Conservation (phyloP, 2,888 invertebrate species). For the Microdon myrmicae region DNA sequence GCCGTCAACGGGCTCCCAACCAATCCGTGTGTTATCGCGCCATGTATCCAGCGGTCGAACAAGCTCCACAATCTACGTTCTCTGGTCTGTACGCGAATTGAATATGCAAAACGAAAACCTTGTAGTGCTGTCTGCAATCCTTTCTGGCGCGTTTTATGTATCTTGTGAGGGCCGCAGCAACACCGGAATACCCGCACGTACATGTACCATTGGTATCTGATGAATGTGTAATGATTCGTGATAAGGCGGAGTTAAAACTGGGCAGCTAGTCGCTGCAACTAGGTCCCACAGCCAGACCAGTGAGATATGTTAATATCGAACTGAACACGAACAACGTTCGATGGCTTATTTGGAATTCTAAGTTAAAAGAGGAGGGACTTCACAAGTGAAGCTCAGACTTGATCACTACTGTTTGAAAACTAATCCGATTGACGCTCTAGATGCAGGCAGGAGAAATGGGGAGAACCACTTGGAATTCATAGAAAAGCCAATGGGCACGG, state of each 20-base stretch:
- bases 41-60: too few relatives aligned
- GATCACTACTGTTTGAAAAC: too few relatives aligned
- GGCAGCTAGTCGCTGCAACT: conserved; percentile 5
- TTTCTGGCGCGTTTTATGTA: conserved; percentile 17
- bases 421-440: too few relatives aligned
- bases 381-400: too few relatives aligned
- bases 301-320: conserved; percentile 45
- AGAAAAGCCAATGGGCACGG: too few relatives aligned
- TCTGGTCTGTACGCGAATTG: conserved; percentile 30
- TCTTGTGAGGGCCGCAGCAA: not conserved
- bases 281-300: too few relatives aligned
- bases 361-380: conserved; percentile 29
- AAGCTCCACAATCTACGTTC: conserved; percentile 23
- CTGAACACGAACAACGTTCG: conserved; percentile 4
- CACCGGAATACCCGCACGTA: too few relatives aligned
- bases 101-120: conserved; percentile 41
- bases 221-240: conserved; percentile 45
- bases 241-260: conserved; percentile 38
- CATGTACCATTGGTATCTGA: conserved; percentile 27
- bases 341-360: conserved; percentile 12
- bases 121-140: conserved; percentile 4
- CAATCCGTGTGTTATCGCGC: too few relatives aligned
- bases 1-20: conserved; percentile 8
- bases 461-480: too few relatives aligned
- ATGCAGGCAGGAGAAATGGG: too few relatives aligned